phyloP scores from a whole-genome alignment of 2,888 invertebrate species.

The Drosophila incognita region DNA sequence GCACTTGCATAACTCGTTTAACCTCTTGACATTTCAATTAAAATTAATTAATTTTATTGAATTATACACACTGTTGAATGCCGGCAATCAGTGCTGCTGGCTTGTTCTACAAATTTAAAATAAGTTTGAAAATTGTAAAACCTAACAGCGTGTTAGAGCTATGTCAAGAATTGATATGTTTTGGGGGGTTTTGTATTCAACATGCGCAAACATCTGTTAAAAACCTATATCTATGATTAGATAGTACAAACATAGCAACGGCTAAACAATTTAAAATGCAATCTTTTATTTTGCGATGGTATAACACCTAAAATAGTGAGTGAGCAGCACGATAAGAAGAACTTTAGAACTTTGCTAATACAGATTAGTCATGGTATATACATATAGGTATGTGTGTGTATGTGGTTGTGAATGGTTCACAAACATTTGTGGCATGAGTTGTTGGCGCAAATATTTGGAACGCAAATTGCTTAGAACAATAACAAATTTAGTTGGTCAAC shows the following conservation, averaged over 20 bases:
- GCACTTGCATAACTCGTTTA: constrained; percentile 48
- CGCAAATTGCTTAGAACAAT: constrained; percentile 58
- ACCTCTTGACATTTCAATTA: constrained; percentile 72
- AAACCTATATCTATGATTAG: constrained; percentile 6
- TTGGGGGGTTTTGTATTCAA: not conserved
- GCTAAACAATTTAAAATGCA: constrained; percentile 45
- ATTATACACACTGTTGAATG: constrained; percentile 47
- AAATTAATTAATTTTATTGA: constrained; percentile 66
- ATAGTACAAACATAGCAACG: constrained; percentile 6
- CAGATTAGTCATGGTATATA: constrained; percentile 62
- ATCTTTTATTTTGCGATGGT: constrained; percentile 19
- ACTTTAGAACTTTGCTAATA: constrained; percentile 32
- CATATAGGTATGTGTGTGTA: not conserved
- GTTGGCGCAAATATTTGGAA: constrained; percentile 59
- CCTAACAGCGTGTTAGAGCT: not conserved
- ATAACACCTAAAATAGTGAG: constrained; percentile 19
- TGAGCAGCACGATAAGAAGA: constrained; percentile 29
- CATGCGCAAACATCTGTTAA: not conserved
- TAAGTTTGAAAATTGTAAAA: constrained; percentile 5
- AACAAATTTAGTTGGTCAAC: constrained; percentile 59
- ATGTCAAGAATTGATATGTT: no score
- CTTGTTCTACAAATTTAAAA: constrained; percentile 10
- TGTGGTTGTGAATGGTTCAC: constrained; percentile 18
- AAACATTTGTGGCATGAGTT: constrained; percentile 40
- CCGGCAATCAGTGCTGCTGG: constrained; percentile 44